A percentile compares a stretch with the other conserved stretches of the same genome.
Conservation (phyloP, 2,113 vertebrate genomes). For the Podiceps cristatus region DNA sequence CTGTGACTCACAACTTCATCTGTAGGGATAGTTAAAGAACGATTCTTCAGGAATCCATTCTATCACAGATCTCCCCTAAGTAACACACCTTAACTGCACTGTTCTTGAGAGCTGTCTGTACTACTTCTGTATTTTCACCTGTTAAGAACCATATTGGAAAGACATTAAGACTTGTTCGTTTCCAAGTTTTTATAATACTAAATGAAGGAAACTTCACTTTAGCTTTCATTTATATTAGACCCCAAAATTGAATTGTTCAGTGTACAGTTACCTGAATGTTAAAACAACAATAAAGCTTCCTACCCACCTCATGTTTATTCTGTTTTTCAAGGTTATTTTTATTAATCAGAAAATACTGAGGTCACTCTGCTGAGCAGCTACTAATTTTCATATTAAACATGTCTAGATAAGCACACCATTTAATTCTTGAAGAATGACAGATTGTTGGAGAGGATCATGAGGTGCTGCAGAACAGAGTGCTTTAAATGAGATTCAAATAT, state of each 20-base stretch:
- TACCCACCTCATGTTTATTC: background rate
- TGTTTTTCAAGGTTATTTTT: background rate
- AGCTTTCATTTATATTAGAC: background rate
- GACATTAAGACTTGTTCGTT: background rate
- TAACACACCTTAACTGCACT: fast-evolving
- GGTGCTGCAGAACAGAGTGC: background rate
- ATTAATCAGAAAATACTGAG: background rate
- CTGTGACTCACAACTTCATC: background rate
- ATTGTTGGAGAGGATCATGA: background rate
- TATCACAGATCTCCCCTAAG: background rate
- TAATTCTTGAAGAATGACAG: background rate
- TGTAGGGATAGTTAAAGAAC: background rate
- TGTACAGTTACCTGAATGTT: background rate
- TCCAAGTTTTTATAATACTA: background rate
- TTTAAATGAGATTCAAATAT: background rate
- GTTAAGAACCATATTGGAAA: background rate
- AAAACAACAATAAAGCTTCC: background rate
- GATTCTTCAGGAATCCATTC: background rate
- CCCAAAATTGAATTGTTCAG: background rate
- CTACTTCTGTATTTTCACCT: background rate
- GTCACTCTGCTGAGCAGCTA: background rate
- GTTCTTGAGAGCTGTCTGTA: background rate
- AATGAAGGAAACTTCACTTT: background rate
- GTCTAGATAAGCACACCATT: background rate
- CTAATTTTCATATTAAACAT: background rate